Conservation (phyloP, 2,113 vertebrate species). For the Gymnorhina tibicen region DNA sequence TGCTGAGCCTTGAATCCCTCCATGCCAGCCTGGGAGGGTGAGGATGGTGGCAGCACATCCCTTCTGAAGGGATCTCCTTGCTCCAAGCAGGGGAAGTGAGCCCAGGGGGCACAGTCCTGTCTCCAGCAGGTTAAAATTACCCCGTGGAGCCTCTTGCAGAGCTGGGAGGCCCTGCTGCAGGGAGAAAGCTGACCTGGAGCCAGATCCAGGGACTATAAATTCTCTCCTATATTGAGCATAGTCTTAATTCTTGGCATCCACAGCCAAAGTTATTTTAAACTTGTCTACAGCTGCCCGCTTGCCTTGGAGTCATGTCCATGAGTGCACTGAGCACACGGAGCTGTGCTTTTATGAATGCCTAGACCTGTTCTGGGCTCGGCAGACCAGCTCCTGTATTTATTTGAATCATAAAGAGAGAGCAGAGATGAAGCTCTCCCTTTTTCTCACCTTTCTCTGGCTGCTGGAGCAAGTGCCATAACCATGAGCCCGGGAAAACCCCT, state of each 20-base stretch:
- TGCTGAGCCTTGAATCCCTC: background rate
- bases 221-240: background rate
- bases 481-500: background rate
- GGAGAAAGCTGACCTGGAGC: background rate
- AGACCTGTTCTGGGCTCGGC: background rate
- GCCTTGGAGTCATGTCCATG: background rate
- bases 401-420: background rate
- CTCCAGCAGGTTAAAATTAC: background rate
- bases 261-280: conserved; percentile 49
- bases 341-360: background rate
- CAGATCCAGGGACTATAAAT: background rate
- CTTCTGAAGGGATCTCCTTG: background rate
- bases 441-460: background rate
- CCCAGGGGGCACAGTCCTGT: background rate
- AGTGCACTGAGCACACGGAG: background rate
- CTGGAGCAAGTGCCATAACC: background rate
- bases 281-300: conserved; percentile 3
- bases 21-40: background rate
- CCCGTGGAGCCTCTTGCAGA: background rate
- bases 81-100: background rate
- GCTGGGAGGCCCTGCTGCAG: background rate
- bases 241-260: conserved; percentile 36
- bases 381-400: background rate
- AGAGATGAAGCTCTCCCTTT: background rate
- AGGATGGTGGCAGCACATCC: background rate